phyloP scores from a whole-genome alignment of 2,888 invertebrate species.

The Carpatolechia fugitivella region DNA sequence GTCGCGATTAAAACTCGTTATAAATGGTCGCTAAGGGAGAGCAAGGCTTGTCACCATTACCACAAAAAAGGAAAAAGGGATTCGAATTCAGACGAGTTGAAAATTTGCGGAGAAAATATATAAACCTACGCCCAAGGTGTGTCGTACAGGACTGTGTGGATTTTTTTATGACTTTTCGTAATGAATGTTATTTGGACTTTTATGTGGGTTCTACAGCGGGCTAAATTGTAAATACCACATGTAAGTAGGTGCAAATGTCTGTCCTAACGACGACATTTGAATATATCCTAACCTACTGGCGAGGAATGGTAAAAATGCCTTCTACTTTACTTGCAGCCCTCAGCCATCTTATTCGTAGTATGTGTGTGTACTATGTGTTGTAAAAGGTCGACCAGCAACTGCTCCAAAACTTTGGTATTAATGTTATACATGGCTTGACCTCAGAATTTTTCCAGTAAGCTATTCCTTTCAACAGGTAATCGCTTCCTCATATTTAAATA shows the following conservation, averaged over 20 bases:
- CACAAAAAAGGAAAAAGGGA: conserved; percentile 55
- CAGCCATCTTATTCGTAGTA: too few species aligned
- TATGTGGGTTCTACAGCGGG: background rate
- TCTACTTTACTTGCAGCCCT: too few species aligned
- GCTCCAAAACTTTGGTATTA: too few species aligned
- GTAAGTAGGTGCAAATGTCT: background rate
- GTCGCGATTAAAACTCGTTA: conserved; percentile 63
- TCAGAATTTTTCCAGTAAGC: too few species aligned
- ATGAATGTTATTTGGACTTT: conserved; percentile 4
- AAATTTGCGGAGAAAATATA: conserved; percentile 37
- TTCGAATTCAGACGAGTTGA: conserved; percentile 48
- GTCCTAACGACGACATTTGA: background rate
- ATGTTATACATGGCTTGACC: too few species aligned
- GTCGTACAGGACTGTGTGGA: background rate
- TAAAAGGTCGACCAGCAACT: too few species aligned
- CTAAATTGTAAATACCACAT: background rate
- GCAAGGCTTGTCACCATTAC: conserved; percentile 53
- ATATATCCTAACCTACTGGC: too few species aligned
- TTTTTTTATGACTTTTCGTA: conserved; percentile 20
- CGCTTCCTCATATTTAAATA: too few species aligned
- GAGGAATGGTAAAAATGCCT: background rate
- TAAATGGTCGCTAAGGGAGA: conserved; percentile 51
- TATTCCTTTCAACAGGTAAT: too few species aligned
- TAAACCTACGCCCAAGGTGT: background rate
- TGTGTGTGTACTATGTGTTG: too few species aligned